These are phyloP conservation scores for Patella pellucida DNA, from an alignment of 2,888 invertebrate species.

Conservation along the genomic window DNA sequence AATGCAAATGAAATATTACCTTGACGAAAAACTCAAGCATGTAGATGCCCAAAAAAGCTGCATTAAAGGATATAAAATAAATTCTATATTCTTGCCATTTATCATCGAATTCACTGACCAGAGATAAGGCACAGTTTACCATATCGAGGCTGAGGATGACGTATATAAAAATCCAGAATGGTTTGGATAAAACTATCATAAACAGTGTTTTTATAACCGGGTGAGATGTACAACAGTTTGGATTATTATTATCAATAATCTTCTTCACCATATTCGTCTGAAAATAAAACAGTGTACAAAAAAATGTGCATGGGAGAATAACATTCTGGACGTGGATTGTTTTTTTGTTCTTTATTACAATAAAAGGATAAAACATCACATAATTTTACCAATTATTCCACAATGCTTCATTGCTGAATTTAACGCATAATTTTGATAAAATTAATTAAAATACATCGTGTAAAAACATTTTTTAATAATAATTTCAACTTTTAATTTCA, in stretches of 20 bases:
- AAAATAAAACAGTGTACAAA: no score
- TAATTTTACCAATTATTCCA: no score
- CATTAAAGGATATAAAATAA: neutral
- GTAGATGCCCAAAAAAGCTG: neutral
- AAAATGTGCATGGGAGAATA: no score
- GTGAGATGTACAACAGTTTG: neutral
- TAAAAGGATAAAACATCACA: no score
- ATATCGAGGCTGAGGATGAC: neutral
- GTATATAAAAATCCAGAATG: neutral
- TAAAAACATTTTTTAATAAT: no score
- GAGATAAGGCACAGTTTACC: neutral
- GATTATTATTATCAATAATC: conserved; percentile 13
- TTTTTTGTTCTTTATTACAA: no score
- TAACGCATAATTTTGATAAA: no score
- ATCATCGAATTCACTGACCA: neutral
- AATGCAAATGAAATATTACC: neutral
- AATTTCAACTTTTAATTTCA: no score
- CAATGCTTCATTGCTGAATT: no score
- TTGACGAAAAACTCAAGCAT: neutral
- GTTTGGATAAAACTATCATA: neutral
- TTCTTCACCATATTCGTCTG: no score
- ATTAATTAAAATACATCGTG: no score
- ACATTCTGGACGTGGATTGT: no score
- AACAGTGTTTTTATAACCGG: neutral
- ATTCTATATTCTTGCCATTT: neutral